Percentiles rank a stretch among this genome's conserved stretches.
These are phyloP conservation scores for Colistium nudipinnis DNA, from an alignment of 2,113 vertebrate genomes.

Conservation along the genomic window DNA sequence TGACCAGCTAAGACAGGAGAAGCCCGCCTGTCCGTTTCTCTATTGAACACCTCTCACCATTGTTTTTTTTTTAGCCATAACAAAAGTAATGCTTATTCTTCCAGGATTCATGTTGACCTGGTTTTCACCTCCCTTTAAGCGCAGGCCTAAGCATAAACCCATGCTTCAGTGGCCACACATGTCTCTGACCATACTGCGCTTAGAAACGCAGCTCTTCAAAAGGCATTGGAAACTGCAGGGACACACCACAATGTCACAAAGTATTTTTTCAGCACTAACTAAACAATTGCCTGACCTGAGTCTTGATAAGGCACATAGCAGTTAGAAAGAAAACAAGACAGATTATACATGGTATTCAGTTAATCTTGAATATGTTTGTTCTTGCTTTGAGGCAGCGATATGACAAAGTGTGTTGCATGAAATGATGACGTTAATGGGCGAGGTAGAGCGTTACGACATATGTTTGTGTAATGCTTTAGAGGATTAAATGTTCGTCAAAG, in stretches of 20 bases:
- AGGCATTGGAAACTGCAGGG: neutral
- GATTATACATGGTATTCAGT: neutral
- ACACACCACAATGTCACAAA: slow-evolving; percentile 29
- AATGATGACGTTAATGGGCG: neutral
- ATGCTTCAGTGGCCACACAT: neutral
- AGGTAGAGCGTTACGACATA: neutral
- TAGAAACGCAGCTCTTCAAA: neutral
- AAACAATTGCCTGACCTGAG: slow-evolving; percentile 5
- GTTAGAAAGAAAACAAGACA: neutral
- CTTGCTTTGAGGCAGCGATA: slow-evolving; percentile 24
- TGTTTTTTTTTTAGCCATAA: slow-evolving; percentile 34
- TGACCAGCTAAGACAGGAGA: slow-evolving; percentile 65
- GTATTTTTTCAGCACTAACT: slow-evolving; percentile 17
- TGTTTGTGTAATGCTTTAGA: neutral
- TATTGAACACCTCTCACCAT: slow-evolving; percentile 41
- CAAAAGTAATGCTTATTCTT: slow-evolving; percentile 64
- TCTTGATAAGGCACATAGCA: slow-evolving; percentile 24
- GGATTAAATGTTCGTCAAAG: slow-evolving; percentile 2
- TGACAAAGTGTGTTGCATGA: slow-evolving; percentile 25
- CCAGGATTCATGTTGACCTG: slow-evolving; percentile 40
- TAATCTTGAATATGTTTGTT: slow-evolving; percentile 52
- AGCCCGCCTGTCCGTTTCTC: slow-evolving; percentile 40
- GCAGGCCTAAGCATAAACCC: neutral
- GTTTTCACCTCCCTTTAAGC: slow-evolving; percentile 46
- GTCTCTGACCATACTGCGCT: slow-evolving; percentile 1